phyloP scores from a whole-genome alignment of 92 coral and sea anemone species.

The Zoanthus sansibaricus region DNA sequence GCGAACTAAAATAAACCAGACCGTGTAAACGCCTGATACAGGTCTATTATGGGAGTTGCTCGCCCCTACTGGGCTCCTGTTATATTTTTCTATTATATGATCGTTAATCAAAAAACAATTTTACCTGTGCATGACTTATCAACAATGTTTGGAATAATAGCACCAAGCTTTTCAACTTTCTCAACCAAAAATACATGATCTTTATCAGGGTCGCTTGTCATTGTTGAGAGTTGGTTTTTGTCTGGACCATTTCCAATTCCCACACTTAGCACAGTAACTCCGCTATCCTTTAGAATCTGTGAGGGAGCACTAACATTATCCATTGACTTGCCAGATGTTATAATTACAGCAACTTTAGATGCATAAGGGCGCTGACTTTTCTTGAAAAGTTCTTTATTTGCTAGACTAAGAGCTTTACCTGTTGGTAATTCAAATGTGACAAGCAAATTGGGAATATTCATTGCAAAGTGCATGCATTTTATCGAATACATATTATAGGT shows the following conservation, averaged over 20 bases:
- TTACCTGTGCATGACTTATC: slow-evolving; percentile 24
- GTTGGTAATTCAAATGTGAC: background rate
- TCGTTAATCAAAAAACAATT: too few relatives aligned
- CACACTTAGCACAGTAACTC: slow-evolving; percentile 27
- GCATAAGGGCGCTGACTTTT: slow-evolving; percentile 10
- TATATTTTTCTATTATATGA: too few relatives aligned
- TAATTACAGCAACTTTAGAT: background rate
- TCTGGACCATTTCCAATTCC: slow-evolving; percentile 25
- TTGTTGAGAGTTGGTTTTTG: slow-evolving; percentile 8
- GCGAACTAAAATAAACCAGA: too few relatives aligned
- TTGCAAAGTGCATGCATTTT: too few relatives aligned
- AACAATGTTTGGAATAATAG: slow-evolving; percentile 10
- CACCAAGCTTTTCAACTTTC: slow-evolving; percentile 28
- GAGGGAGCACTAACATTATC: slow-evolving; percentile 31
- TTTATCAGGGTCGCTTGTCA: slow-evolving; percentile 11
- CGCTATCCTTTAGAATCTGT: slow-evolving; percentile 8
- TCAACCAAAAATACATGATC: slow-evolving; percentile 28
- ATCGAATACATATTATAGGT: too few relatives aligned
- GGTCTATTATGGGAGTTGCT: too few relatives aligned
- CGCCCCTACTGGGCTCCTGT: too few relatives aligned
- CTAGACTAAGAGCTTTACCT: slow-evolving; percentile 34
- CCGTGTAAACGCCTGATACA: too few relatives aligned
- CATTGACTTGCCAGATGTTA: slow-evolving; percentile 27
- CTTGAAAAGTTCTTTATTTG: slow-evolving; percentile 3
- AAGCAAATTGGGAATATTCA: background rate